These are phyloP conservation scores for Salpingus planirostris DNA, from an alignment of 2,888 invertebrate species.

Conservation along the genomic window DNA sequence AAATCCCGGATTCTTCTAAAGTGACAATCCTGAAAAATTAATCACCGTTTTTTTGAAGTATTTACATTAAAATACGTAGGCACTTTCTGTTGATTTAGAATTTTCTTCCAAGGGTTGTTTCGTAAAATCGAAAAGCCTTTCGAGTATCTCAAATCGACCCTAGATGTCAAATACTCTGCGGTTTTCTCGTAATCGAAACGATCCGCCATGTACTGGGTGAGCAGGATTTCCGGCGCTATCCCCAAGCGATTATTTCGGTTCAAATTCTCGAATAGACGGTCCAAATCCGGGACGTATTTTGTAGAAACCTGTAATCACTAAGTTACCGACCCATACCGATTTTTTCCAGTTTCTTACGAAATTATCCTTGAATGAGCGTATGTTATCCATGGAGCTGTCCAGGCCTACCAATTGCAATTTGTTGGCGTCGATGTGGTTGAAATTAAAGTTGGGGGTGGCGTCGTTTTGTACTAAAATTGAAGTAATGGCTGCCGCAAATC, in stretches of 20 bases:
- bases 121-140: slow-evolving; percentile 14
- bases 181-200: slow-evolving; percentile 11
- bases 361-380: no score
- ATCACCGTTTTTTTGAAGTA: neutral
- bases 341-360: no score
- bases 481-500: slow-evolving; percentile 34
- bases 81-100: slow-evolving; percentile 23
- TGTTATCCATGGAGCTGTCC: no score
- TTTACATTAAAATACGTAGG: no score
- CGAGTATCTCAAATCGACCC: slow-evolving; percentile 10
- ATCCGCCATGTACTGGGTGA: slow-evolving; percentile 20
- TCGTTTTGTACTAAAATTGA: slow-evolving; percentile 29
- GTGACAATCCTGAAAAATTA: slow-evolving; percentile 13
- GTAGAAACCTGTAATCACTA: no score
- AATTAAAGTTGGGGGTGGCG: neutral
- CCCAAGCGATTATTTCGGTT: slow-evolving; percentile 23
- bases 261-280: slow-evolving; percentile 22
- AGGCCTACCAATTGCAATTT: neutral
- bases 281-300: no score
- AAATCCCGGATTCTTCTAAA: slow-evolving; percentile 16
- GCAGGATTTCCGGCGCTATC: slow-evolving; percentile 21
- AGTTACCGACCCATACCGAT: no score
- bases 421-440: neutral
- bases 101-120: slow-evolving; percentile 17
- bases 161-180: slow-evolving; percentile 10